phyloP scores from a whole-genome alignment of 2,113 vertebrate species.

The Rutilus rutilus region DNA sequence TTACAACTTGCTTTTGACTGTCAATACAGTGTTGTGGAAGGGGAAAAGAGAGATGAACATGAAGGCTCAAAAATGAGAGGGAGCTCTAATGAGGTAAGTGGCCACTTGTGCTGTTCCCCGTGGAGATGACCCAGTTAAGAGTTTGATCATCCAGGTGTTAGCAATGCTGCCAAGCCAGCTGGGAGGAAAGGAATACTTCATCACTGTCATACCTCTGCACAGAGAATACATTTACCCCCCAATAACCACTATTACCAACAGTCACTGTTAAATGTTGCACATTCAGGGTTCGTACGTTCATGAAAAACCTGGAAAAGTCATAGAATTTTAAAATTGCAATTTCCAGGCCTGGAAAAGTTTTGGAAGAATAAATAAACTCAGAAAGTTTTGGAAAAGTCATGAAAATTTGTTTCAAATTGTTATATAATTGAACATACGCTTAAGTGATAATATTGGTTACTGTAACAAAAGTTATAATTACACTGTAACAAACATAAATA shows the following conservation, averaged over 20 bases:
- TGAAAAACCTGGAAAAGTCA: too few relatives aligned
- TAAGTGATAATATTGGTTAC: too few relatives aligned
- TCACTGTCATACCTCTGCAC: conserved; percentile 45
- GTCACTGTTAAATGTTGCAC: conserved; percentile 10
- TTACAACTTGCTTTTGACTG: not conserved
- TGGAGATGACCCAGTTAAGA: conserved; percentile 42
- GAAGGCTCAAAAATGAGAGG: not conserved
- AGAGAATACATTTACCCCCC: conserved; percentile 26
- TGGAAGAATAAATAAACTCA: too few relatives aligned
- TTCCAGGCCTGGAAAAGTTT: too few relatives aligned
- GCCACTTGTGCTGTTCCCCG: conserved; percentile 1
- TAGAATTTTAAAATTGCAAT: too few relatives aligned
- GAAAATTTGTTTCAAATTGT: too few relatives aligned
- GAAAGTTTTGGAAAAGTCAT: too few relatives aligned
- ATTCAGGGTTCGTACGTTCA: not conserved
- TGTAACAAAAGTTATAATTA: too few relatives aligned
- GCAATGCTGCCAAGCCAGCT: conserved; percentile 24
- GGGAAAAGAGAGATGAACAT: not conserved
- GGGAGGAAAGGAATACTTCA: conserved; percentile 42
- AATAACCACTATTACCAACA: conserved; percentile 11
- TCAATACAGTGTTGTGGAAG: not conserved
- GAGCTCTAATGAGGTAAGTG: conserved; percentile 44
- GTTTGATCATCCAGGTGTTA: conserved; percentile 52
- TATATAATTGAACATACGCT: too few relatives aligned
- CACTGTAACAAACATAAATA: too few relatives aligned